Conservation (phyloP, 2,888 invertebrate species). For the Pseudanteris insignis region DNA sequence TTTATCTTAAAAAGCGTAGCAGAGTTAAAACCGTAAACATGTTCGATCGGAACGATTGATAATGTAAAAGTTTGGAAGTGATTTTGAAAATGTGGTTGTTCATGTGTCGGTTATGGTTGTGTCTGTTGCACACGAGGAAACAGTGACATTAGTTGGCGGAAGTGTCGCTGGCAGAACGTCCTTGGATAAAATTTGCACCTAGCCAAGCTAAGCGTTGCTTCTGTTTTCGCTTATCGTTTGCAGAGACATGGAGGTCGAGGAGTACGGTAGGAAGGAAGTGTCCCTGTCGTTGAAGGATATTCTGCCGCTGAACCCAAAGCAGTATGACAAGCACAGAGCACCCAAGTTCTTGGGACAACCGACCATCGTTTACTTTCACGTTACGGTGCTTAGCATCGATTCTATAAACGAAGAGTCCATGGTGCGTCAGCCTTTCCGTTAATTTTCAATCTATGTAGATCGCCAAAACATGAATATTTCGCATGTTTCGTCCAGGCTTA, state of each 20-base stretch:
- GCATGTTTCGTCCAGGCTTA: too few relatives aligned
- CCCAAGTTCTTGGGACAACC: constrained; percentile 87
- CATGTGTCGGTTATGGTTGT: constrained; percentile 17
- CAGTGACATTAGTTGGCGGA: constrained; percentile 40
- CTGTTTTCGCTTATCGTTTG: constrained; percentile 53
- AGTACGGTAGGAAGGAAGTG: constrained; percentile 68
- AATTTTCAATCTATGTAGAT: too few relatives aligned
- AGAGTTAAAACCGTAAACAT: too few relatives aligned
- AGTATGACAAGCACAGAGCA: constrained; percentile 89
- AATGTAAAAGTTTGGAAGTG: constrained; percentile 13
- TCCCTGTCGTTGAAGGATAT: constrained; percentile 86
- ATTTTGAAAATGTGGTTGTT: constrained; percentile 23
- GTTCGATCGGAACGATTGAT: constrained; percentile 19
- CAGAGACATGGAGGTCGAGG: constrained; percentile 63
- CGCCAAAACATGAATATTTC: too few relatives aligned
- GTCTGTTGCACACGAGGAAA: constrained; percentile 36
- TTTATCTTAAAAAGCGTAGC: too few relatives aligned
- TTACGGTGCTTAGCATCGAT: constrained; percentile 88
- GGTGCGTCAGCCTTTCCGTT: constrained; percentile 69
- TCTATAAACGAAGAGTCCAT: constrained; percentile 97
- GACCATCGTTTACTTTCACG: constrained; percentile 89
- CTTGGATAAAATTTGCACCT: constrained; percentile 34
- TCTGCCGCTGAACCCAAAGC: constrained; percentile 82
- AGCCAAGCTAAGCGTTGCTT: constrained; percentile 33
- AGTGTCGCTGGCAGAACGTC: constrained; percentile 41